A percentile compares a stretch with the other conserved stretches of the same genome.
Conservation (phyloP, 2,113 vertebrate species). For the Alectura lathami region DNA sequence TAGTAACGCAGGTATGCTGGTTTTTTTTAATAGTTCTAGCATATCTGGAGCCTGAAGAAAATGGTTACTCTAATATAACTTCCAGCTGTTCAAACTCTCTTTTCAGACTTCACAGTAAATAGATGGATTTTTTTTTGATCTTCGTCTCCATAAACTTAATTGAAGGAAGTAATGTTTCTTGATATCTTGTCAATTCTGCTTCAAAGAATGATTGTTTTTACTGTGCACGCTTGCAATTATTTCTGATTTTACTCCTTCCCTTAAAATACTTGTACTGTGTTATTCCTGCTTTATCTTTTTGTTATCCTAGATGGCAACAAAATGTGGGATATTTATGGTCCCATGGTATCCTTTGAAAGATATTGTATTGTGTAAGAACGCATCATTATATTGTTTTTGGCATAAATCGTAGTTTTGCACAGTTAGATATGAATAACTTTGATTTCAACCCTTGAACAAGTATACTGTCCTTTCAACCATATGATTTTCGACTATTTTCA, state of each 20-base stretch:
- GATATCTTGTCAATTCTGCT: neutral
- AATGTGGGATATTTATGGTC: neutral
- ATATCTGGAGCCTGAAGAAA: neutral
- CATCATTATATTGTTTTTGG: neutral
- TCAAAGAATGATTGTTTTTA: neutral
- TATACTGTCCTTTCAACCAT: neutral
- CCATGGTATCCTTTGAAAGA: neutral
- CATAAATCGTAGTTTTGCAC: neutral
- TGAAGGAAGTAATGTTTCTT: neutral
- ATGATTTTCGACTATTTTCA: neutral
- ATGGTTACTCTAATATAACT: neutral
- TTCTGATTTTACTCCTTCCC: neutral
- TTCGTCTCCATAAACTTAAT: neutral
- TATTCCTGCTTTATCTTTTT: neutral
- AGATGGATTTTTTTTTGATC: neutral
- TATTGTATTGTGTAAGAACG: neutral
- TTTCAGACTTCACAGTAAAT: neutral
- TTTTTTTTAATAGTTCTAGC: neutral
- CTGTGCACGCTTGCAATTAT: neutral
- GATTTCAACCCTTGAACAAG: neutral
- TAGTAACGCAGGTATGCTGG: neutral
- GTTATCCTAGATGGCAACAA: neutral
- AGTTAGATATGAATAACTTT: neutral
- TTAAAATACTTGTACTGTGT: neutral
- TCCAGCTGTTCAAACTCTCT: neutral